These are phyloP conservation scores for Cryptocephalus primarius DNA, from an alignment of 2,888 invertebrate genomes.

Conservation along the genomic window DNA sequence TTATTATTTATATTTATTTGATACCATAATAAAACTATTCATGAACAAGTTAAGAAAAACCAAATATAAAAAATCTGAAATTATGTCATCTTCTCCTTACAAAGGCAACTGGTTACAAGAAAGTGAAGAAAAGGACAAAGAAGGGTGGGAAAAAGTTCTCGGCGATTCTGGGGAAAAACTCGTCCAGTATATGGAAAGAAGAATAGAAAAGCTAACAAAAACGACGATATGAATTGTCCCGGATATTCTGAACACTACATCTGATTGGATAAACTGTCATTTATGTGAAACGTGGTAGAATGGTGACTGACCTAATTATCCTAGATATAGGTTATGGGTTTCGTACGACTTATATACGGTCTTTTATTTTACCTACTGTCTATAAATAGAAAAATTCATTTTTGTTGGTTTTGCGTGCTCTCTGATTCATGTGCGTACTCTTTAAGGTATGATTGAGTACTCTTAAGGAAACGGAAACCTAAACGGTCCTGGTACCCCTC, in stretches of 20 bases:
- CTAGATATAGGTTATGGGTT: too few species aligned
- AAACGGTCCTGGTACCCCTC: too few species aligned
- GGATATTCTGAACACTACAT: neutral
- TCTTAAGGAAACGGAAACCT: too few species aligned
- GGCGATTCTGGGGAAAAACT: too few species aligned
- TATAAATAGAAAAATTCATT: too few species aligned
- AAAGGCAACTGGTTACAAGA: neutral
- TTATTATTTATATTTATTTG: too few species aligned
- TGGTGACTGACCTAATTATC: neutral
- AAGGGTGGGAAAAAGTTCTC: neutral
- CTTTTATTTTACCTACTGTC: too few species aligned
- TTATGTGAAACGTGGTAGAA: neutral
- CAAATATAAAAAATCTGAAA: slow-evolving; percentile 1
- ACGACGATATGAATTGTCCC: neutral
- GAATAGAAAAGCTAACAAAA: neutral
- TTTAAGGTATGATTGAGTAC: too few species aligned
- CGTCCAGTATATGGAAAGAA: neutral
- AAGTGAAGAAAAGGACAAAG: neutral
- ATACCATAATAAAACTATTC: neutral
- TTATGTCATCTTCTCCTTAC: neutral
- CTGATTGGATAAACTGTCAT: slow-evolving; percentile 1
- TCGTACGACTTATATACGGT: too few species aligned
- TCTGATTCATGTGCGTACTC: too few species aligned
- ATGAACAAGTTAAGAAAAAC: neutral
- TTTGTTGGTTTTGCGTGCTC: too few species aligned